Conservation (phyloP, 2,888 invertebrate genomes). For the Coremacera marginata region DNA sequence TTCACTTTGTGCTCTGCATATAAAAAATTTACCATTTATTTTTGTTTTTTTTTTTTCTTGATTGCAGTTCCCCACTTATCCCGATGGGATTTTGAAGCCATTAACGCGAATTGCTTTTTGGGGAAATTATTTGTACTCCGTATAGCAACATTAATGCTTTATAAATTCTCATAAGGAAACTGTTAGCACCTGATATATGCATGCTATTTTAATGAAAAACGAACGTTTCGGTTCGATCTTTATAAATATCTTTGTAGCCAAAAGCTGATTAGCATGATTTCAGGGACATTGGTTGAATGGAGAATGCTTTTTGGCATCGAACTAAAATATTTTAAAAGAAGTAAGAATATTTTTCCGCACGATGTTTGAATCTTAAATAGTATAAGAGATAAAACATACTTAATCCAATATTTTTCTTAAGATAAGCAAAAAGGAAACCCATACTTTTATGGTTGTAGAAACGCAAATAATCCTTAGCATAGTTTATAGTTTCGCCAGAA, state of each 20-base stretch:
- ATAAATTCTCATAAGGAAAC: conserved; percentile 67
- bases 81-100: conserved; percentile 62
- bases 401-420: too few relatives aligned
- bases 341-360: too few relatives aligned
- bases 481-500: too few relatives aligned
- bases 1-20: conserved; percentile 43
- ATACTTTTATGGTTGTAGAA: too few relatives aligned
- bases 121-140: conserved; percentile 63
- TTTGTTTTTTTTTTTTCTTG: conserved; percentile 38
- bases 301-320: too few relatives aligned
- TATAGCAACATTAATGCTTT: conserved; percentile 59
- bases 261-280: too few relatives aligned
- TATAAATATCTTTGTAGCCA: neutral
- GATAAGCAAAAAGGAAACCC: too few relatives aligned
- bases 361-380: too few relatives aligned
- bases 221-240: conserved; percentile 43
- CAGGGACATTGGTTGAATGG: too few relatives aligned
- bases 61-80: conserved; percentile 54
- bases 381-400: too few relatives aligned
- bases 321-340: too few relatives aligned
- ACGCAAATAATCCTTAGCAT: too few relatives aligned
- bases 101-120: conserved; percentile 66
- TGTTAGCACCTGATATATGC: conserved; percentile 67
- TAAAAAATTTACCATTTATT: conserved; percentile 42
- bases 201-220: conserved; percentile 59